Evolutionary conservation across 2,113 vertebrate species (phyloP).

Genomic region (Vulpes vulpes): DNA sequence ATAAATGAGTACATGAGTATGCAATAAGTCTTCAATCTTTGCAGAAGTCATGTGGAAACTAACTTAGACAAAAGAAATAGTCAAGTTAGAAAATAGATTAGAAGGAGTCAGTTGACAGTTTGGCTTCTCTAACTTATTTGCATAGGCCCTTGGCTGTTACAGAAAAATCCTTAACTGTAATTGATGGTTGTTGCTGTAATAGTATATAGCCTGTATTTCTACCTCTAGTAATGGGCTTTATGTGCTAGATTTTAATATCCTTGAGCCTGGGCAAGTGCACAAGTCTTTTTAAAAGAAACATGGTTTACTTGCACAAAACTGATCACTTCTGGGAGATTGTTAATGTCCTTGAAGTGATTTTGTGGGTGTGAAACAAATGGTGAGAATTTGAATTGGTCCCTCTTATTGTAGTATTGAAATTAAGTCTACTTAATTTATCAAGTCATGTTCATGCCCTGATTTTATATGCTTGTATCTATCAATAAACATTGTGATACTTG

Average conservation of each 20-base stretch:
- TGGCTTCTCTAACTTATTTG: neutral
- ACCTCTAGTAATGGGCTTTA: too few species aligned
- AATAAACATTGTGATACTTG: slow-evolving; percentile 98
- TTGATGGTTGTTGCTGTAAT: too few species aligned
- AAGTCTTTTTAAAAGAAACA: too few species aligned
- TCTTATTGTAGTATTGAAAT: slow-evolving; percentile 91
- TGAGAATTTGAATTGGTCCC: too few species aligned
- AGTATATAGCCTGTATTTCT: neutral
- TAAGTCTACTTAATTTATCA: slow-evolving; percentile 96
- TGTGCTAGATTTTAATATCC: too few species aligned
- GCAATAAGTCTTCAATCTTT: neutral
- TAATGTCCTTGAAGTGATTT: too few species aligned
- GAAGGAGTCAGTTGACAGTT: neutral
- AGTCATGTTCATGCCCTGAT: slow-evolving; percentile 95
- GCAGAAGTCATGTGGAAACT: neutral
- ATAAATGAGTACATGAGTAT: neutral
- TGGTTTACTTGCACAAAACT: too few species aligned
- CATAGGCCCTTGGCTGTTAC: too few species aligned
- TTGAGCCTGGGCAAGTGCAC: too few species aligned
- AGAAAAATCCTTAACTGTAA: too few species aligned
- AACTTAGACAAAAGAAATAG: neutral
- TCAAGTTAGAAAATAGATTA: neutral
- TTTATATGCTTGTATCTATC: slow-evolving; percentile 95
- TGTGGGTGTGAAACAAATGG: too few species aligned
- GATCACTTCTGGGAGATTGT: too few species aligned